phyloP scores from a whole-genome alignment of 23 tunicate species.

The Oikopleura dioica region DNA sequence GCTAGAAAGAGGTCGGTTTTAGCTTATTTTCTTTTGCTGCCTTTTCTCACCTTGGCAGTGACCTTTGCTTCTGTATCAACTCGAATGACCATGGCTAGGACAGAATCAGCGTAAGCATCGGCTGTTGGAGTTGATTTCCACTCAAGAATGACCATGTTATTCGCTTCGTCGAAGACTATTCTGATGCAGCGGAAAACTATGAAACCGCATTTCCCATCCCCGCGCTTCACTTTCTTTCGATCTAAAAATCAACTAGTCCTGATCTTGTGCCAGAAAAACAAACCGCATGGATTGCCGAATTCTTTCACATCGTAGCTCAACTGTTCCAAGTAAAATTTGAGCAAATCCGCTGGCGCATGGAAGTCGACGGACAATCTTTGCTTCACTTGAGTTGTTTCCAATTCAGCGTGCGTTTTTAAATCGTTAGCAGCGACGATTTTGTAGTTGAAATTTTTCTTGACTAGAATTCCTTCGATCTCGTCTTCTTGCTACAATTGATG shows the following conservation, averaged over 20 bases:
- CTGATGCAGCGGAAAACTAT: background rate
- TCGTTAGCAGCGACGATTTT: conserved; percentile 79
- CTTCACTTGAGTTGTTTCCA: conserved; percentile 35
- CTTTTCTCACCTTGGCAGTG: background rate
- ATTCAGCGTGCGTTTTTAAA: conserved; percentile 16
- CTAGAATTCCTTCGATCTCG: conserved; percentile 48
- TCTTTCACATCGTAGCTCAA: conserved; percentile 38
- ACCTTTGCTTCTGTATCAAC: conserved; percentile 65
- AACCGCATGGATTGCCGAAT: background rate
- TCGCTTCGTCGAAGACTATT: background rate
- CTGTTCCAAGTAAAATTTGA: conserved; percentile 65
- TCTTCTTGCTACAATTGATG: conserved; percentile 74
- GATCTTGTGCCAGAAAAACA: too few relatives aligned
- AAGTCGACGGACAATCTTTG: conserved; percentile 62
- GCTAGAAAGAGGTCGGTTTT: background rate
- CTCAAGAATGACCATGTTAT: conserved; percentile 17
- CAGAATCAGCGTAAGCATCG: conserved; percentile 91
- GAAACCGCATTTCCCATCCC: background rate
- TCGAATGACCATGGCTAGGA: conserved; percentile 45
- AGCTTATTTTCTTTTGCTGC: background rate
- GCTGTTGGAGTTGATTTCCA: conserved; percentile 70
- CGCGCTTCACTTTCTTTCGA: background rate
- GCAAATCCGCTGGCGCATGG: conserved; percentile 45
- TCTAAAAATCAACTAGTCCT: too few relatives aligned
- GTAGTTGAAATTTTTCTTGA: conserved; percentile 77